phyloP scores from a whole-genome alignment of 2,113 vertebrate species.

The Pseudorasbora parva region DNA sequence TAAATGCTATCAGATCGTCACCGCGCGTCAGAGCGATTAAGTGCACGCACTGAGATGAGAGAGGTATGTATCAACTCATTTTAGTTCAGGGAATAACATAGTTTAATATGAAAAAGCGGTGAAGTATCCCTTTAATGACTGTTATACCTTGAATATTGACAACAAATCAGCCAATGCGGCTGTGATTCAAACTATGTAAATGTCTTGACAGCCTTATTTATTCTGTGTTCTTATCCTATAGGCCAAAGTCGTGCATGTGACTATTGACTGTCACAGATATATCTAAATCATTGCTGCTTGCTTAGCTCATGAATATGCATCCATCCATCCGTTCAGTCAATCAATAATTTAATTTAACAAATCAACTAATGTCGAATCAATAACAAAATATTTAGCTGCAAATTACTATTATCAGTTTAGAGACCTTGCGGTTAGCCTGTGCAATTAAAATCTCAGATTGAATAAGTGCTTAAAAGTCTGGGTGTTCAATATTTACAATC shows the following conservation, averaged over 20 bases:
- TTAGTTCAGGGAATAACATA: too few species aligned
- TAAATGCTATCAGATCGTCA: too few species aligned
- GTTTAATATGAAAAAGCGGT: too few species aligned
- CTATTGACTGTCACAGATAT: background rate
- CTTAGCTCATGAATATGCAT: background rate
- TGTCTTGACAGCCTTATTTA: background rate
- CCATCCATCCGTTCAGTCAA: background rate
- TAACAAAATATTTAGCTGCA: too few species aligned
- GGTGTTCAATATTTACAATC: constrained; percentile 14
- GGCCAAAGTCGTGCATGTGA: background rate
- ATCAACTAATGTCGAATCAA: background rate
- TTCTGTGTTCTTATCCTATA: background rate
- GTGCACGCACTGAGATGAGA: too few species aligned
- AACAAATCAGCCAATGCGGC: background rate
- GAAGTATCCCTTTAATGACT: too few species aligned
- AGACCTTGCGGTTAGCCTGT: background rate
- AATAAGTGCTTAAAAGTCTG: constrained; percentile 22
- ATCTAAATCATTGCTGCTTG: background rate
- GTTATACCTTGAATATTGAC: background rate
- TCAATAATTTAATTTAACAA: constrained; percentile 10
- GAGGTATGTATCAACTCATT: too few species aligned
- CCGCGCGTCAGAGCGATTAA: too few species aligned
- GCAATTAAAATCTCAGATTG: background rate
- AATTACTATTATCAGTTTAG: background rate
- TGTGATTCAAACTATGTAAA: background rate